Percentiles rank a stretch among this genome's conserved stretches.
Evolutionary conservation across 2,113 vertebrate genomes (phyloP).

Genomic region (Oenanthe melanoleuca): DNA sequence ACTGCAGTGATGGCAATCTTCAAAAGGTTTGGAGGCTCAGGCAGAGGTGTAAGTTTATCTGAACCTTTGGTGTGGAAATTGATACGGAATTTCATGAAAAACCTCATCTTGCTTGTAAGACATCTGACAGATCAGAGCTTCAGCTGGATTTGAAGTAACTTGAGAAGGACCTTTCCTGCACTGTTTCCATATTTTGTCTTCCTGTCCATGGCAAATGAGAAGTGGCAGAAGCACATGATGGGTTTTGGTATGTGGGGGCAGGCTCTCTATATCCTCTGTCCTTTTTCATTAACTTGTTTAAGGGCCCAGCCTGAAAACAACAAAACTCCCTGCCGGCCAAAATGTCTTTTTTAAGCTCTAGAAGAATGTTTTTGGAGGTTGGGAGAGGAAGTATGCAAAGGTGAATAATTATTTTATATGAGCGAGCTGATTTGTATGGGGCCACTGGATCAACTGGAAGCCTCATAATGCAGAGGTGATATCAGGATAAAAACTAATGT

Average conservation of each 20-base stretch:
- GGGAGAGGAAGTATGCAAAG: neutral
- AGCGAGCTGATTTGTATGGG: neutral
- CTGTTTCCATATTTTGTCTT: neutral
- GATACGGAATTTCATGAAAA: neutral
- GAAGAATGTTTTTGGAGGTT: neutral
- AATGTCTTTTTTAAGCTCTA: neutral
- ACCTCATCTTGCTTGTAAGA: neutral
- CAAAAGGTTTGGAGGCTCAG: constrained; percentile 37
- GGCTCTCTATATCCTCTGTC: neutral
- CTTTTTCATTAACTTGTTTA: neutral
- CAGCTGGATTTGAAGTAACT: constrained; percentile 26
- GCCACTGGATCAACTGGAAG: neutral
- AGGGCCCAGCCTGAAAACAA: neutral
- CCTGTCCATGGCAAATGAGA: accelerated
- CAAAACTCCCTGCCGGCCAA: neutral
- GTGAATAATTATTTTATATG: neutral
- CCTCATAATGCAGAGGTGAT: neutral
- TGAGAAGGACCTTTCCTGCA: neutral
- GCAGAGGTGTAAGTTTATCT: neutral
- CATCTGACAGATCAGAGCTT: constrained; percentile 30
- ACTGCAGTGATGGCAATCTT: neutral
- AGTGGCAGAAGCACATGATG: neutral
- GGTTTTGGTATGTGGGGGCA: neutral
- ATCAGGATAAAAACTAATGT: neutral
- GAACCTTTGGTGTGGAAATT: constrained; percentile 49